A percentile compares a stretch with the other conserved stretches of the same genome.
Conservation (phyloP, 2,888 invertebrate species). For the Scaptomyza reducta region DNA sequence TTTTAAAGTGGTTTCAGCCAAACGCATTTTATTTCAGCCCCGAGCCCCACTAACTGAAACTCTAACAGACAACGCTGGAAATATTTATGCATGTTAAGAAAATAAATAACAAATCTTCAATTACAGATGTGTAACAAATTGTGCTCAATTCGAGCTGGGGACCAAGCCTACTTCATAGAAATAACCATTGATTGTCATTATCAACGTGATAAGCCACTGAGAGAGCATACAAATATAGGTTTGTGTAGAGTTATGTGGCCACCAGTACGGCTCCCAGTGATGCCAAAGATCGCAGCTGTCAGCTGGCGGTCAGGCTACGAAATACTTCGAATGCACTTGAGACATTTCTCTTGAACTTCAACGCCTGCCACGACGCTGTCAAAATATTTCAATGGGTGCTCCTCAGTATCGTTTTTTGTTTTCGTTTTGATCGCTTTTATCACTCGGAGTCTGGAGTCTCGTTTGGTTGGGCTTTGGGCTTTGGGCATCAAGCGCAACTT, state of each 20-base stretch:
- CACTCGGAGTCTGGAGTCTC: constrained; percentile 22
- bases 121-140: constrained; percentile 70
- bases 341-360: constrained; percentile 80
- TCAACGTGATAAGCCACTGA: constrained; percentile 58
- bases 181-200: constrained; percentile 64
- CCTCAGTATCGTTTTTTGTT: constrained; percentile 2
- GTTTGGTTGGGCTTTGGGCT: constrained; percentile 1
- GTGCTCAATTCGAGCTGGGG: constrained; percentile 54
- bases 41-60: constrained; percentile 31
- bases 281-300: constrained; percentile 64
- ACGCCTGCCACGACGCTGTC: constrained; percentile 77
- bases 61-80: constrained; percentile 41
- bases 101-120: constrained; percentile 51
- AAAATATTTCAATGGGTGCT: constrained; percentile 74
- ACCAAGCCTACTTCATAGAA: constrained; percentile 36
- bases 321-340: constrained; percentile 78
- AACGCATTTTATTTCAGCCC: constrained; percentile 27
- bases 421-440: constrained; percentile 36
- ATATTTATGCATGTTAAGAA: constrained; percentile 51
- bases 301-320: constrained; percentile 60
- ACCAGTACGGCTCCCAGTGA: constrained; percentile 14
- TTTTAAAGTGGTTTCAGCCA: constrained; percentile 53
- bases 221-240: constrained; percentile 12
- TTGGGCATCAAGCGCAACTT: constrained; percentile 45
- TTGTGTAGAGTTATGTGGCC: constrained; percentile 15